A percentile compares a stretch with the other conserved stretches of the same genome.
Evolutionary conservation across 1,140 invertebrate species (phyloP).

Genomic region (Agrilus planipennis): DNA sequence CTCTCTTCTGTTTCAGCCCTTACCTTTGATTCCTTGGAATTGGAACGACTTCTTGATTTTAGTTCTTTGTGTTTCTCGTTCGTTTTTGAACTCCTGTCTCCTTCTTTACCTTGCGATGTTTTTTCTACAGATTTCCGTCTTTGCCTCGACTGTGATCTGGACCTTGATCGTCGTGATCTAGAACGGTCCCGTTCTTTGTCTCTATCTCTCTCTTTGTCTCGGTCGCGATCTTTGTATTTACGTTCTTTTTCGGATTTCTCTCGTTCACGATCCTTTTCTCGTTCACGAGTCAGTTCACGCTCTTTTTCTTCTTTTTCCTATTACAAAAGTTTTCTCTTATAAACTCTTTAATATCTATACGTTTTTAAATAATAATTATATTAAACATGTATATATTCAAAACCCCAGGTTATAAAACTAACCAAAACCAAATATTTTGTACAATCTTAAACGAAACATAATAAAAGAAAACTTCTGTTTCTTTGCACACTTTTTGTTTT

Average conservation of each 20-base stretch:
- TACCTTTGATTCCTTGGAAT: slow-evolving; percentile 11
- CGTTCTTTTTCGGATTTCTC: slow-evolving; percentile 28
- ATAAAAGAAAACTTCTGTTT: no score
- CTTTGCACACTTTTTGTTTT: no score
- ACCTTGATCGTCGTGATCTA: slow-evolving; percentile 16
- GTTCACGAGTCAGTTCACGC: slow-evolving; percentile 22
- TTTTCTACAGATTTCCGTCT: slow-evolving; percentile 11
- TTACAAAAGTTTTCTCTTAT: slow-evolving; percentile 10
- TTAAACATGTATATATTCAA: not conserved
- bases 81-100: slow-evolving; percentile 13
- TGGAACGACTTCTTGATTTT: slow-evolving; percentile 17
- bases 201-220: slow-evolving; percentile 20
- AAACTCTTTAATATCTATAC: slow-evolving; percentile 2
- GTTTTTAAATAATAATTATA: slow-evolving; percentile 1
- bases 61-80: slow-evolving; percentile 14
- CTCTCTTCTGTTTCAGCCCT: slow-evolving; percentile 12
- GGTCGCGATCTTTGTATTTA: slow-evolving; percentile 28
- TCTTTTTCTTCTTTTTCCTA: slow-evolving; percentile 64
- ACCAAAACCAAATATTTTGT: not conserved
- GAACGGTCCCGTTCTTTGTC: slow-evolving; percentile 13
- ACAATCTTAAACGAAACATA: not conserved
- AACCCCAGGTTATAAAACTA: not conserved
- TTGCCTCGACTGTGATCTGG: slow-evolving; percentile 18
- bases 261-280: slow-evolving; percentile 25
- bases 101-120: slow-evolving; percentile 14